Evolutionary conservation across 2,113 vertebrate species (phyloP).

Genomic region (Plecotus auritus): DNA sequence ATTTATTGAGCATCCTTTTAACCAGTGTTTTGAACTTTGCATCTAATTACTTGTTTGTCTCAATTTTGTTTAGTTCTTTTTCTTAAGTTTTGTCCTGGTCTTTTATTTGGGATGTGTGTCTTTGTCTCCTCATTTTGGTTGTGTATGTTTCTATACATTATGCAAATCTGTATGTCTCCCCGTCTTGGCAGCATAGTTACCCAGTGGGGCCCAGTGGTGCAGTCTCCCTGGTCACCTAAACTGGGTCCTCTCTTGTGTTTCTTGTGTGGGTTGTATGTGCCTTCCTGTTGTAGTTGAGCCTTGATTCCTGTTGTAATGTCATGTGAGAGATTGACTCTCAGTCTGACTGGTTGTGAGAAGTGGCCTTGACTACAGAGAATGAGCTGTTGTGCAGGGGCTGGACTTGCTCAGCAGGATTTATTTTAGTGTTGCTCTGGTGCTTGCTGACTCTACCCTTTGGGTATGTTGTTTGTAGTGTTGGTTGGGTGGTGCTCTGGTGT

Average conservation of each 20-base stretch:
- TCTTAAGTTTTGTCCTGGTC: neutral
- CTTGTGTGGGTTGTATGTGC: neutral
- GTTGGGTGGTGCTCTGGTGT: neutral
- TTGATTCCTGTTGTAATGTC: neutral
- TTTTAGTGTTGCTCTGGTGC: neutral
- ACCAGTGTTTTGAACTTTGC: neutral
- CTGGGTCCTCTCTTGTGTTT: neutral
- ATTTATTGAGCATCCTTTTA: neutral
- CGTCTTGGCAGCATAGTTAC: neutral
- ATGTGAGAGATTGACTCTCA: no score
- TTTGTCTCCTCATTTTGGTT: neutral
- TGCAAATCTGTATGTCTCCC: neutral
- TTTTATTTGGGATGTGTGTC: neutral
- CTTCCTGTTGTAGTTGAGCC: neutral
- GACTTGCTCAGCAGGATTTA: neutral
- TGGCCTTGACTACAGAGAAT: neutral
- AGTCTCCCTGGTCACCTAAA: neutral
- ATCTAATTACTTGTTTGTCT: neutral
- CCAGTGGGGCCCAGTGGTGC: neutral
- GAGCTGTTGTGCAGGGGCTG: neutral
- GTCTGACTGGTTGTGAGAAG: neutral
- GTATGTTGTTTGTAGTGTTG: neutral
- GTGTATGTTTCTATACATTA: neutral
- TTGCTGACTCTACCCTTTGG: neutral
- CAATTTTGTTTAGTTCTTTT: neutral